phyloP scores from a whole-genome alignment of 1,140 invertebrate species.

The Nasonia longicornis region DNA sequence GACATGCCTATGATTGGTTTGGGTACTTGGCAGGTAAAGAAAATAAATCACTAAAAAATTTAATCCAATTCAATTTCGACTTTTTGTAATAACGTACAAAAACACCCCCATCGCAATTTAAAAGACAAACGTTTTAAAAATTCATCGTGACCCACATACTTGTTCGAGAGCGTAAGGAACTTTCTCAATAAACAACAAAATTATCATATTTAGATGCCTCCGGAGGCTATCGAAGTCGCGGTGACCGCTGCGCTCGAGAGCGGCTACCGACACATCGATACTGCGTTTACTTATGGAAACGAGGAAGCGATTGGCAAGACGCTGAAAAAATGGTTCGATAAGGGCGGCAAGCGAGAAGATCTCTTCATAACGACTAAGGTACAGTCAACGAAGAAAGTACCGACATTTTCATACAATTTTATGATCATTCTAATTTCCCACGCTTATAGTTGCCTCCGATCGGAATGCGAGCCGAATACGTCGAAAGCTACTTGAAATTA shows the following conservation, averaged over 20 bases:
- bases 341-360: conserved; percentile 37
- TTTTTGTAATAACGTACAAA: too few species aligned
- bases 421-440: neutral
- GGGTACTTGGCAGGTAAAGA: conserved; percentile 82
- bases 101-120: neutral
- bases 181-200: conserved; percentile 10
- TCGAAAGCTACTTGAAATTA: conserved; percentile 37
- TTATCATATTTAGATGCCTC: conserved; percentile 46
- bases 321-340: conserved; percentile 41
- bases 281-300: conserved; percentile 42
- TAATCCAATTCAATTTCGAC: too few species aligned
- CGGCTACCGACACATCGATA: conserved; percentile 43
- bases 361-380: conserved; percentile 44
- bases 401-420: neutral
- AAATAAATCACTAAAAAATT: neutral
- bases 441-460: conserved; percentile 47
- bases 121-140: neutral
- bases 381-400: neutral
- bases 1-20: conserved; percentile 82
- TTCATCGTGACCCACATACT: neutral
- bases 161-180: neutral
- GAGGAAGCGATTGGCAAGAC: conserved; percentile 41
- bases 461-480: conserved; percentile 12
- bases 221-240: conserved; percentile 70
- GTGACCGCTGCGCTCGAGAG: conserved; percentile 28